Percentiles rank a stretch among this genome's conserved stretches.
Conservation (phyloP, 2,888 invertebrate genomes). For the Cryptocheilus praepositus region DNA sequence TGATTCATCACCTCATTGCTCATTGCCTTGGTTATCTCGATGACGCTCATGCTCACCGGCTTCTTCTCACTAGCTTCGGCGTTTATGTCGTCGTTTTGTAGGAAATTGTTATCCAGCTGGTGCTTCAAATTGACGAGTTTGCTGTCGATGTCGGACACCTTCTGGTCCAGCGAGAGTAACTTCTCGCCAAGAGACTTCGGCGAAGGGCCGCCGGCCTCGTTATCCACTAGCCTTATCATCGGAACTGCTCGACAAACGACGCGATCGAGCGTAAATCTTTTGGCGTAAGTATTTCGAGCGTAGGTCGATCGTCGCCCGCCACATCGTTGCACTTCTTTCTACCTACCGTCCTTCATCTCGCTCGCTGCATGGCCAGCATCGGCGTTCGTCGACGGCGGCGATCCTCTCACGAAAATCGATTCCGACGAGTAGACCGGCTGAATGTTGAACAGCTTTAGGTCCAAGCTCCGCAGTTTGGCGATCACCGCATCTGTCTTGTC, state of each 20-base stretch:
- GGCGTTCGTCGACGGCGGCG: slow-evolving; percentile 15
- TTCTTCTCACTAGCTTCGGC: slow-evolving; percentile 92
- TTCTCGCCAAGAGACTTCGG: slow-evolving; percentile 67
- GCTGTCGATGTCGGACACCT: slow-evolving; percentile 88
- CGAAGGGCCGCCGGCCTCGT: slow-evolving; percentile 60
- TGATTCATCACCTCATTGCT: slow-evolving; percentile 88
- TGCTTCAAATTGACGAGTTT: slow-evolving; percentile 87
- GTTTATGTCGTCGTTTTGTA: slow-evolving; percentile 87
- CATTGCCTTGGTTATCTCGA: slow-evolving; percentile 89
- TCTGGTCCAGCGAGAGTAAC: slow-evolving; percentile 85
- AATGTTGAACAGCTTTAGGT: slow-evolving; percentile 84
- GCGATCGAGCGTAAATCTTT: neutral
- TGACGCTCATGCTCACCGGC: slow-evolving; percentile 87
- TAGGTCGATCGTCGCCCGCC: too few species aligned
- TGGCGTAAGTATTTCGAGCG: too few species aligned
- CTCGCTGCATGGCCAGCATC: neutral
- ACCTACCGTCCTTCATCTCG: neutral
- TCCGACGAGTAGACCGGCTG: slow-evolving; percentile 73
- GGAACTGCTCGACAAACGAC: slow-evolving; percentile 51
- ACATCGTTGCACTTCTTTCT: neutral
- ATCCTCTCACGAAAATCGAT: slow-evolving; percentile 57
- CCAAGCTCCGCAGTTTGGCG: slow-evolving; percentile 84
- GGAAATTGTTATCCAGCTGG: slow-evolving; percentile 88
- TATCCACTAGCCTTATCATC: slow-evolving; percentile 63
- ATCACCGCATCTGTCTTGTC: slow-evolving; percentile 90